Base-by-base conservation (phyloP, 2,888 invertebrate species). In the Orthonychiurus folsomi region DNA sequence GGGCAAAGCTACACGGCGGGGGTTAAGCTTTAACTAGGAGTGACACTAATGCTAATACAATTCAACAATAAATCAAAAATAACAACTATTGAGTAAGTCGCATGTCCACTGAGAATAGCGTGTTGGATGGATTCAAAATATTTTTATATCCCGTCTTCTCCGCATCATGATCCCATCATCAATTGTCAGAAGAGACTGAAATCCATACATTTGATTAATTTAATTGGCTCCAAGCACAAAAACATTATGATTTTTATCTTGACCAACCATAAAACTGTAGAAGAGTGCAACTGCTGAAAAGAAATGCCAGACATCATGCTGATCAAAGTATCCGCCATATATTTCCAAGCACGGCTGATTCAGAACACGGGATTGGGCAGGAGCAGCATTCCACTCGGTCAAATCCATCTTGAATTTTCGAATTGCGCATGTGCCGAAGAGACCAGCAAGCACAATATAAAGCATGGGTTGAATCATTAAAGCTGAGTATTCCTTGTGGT, bases 261-360 rank as follows among this genome's bases (percentile, higher is more conserved):
- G 52, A 70, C 69, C 68, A 66, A 86, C 84, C 83, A 89, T 86
- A 76, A 89, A 89, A 12, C 86, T 86, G 68, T 88, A 84, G 75
- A 87, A 90, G 81, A 90, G 82, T 50, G 87, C 86, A 50, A 84
- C 81, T 0, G 89, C 86, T 9, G 89, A 89, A 53, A 89, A 77
- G 69, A 86, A 83, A 77, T 90, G 89, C 92, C 91, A 92, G 56
- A 88, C 81, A 76, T 92, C 92, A 77, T 92, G 92, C 47, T 80
- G 81, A 77, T 92, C 92, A 76, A 86, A 89, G 75, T 89, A 86
- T 59, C 83, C 79, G 24, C 89, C 77, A 25, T 89, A 78, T 0
- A 82, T 75, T 3, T 78, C 73, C 74, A 78, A 73, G 74, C 91
- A 92, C 21, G 81, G 81, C 62, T 81, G 81, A 78, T 91, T 91